Base-by-base conservation (phyloP, 2,888 invertebrate species). In the Sclerodermus sp. region DNA sequence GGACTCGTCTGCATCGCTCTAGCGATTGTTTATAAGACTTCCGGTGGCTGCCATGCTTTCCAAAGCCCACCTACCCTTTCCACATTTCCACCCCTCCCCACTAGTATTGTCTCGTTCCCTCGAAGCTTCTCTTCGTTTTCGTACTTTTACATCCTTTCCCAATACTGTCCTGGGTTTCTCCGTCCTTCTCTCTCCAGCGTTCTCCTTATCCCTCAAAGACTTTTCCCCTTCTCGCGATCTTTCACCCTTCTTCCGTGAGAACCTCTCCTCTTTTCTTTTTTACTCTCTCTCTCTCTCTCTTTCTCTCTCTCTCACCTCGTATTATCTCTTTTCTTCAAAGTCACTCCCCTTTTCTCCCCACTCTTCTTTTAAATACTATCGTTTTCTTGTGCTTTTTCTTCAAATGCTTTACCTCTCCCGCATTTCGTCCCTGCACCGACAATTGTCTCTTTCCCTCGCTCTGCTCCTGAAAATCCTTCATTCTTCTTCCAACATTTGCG, bases 21-120 rank as follows among this genome's bases (percentile, higher is more conserved):
- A 58, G 54, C 64, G 65, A 64, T 70, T 71, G 70, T 72, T 72
- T 73, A 68, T 71, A 73, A 71, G 69, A 71, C 67, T 72, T 70
- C 63, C 64, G 66, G 63, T 57, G 57, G 64, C 66, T 67, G 68
- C 62, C 67, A 58, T 62, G 55, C 68, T 63, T 68, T 64, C 59
- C 60, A 59, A 62, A 62, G 60, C 60, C 53, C 55, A 37, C 32
- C 42, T 43, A 38, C 34, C 34, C 16, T 31, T 34, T 31, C 47
- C 40, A 16, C 30, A 34, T n/a, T n/a, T n/a, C n/a, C n/a, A n/a
- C n/a, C n/a, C n/a, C 18, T 30, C 37, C 23, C 17, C 42, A 36
- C 39, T 47, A n/a, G 14, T 47, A 18, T n/a, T 38, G 13, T 31
- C 30, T 34, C 30, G 8, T 30, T 10, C 30, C 10, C 15, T 17